These are phyloP conservation scores for Lysandra bellargus DNA, from an alignment of 2,888 invertebrate genomes.

Conservation along the genomic window DNA sequence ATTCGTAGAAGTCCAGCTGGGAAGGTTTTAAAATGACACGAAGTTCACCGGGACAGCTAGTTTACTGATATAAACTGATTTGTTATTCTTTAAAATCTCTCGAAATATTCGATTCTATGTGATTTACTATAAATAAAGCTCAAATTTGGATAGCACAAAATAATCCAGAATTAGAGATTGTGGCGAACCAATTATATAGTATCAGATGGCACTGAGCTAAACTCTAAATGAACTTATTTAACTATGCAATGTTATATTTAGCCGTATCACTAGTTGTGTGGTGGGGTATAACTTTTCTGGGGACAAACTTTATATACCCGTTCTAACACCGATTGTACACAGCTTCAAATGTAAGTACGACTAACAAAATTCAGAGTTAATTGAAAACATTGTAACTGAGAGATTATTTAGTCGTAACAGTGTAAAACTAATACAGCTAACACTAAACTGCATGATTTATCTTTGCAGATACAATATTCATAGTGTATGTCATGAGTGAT, in stretches of 20 bases:
- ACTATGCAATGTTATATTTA: slow-evolving; percentile 24
- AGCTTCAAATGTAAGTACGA: background rate
- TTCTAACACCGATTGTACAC: background rate
- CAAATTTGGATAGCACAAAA: background rate
- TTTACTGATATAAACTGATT: no score
- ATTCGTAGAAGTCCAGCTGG: no score
- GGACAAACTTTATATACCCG: slow-evolving; percentile 8
- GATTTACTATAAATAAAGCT: background rate
- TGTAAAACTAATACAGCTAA: no score
- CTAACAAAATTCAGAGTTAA: background rate
- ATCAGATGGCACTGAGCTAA: slow-evolving; percentile 12
- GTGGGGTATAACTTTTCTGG: background rate
- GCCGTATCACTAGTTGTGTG: background rate
- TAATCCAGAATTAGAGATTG: background rate
- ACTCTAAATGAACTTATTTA: slow-evolving; percentile 24
- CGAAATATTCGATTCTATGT: background rate
- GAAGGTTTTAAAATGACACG: no score
- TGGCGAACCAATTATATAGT: slow-evolving; percentile 12
- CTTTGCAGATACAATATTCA: no score
- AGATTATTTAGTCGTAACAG: background rate
- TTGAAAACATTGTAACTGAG: background rate
- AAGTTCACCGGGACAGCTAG: no score
- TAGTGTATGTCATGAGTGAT: no score
- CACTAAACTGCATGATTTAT: no score
- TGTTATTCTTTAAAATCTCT: no score